Percentiles rank a stretch among this genome's conserved stretches.
Evolutionary conservation across 1,140 invertebrate species (phyloP).

Genomic region (Meloidogyne floridensis): DNA sequence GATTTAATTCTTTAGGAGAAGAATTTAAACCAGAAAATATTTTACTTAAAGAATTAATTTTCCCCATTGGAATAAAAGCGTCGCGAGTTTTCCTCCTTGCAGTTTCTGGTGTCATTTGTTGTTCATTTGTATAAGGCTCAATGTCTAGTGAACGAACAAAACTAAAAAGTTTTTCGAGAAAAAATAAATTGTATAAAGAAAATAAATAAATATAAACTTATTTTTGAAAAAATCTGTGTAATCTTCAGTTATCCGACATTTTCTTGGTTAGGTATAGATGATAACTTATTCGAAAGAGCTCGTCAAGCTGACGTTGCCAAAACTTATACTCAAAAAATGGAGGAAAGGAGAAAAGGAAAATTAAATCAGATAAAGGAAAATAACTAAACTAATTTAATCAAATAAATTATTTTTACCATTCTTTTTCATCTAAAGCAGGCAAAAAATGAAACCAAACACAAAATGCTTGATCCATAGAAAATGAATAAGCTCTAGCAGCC

Average conservation of each 20-base stretch:
- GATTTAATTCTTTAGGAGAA: conserved; percentile 4
- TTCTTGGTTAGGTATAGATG: too few relatives aligned
- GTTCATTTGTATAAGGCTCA: conserved; percentile 40
- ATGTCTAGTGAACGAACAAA: conserved; percentile 59
- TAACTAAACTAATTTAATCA: conserved; percentile 19
- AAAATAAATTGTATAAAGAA: conserved; percentile 2
- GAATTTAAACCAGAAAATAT: not conserved
- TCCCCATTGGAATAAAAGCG: conserved; percentile 19
- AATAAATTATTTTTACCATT: conserved; percentile 49
- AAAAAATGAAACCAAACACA: conserved; percentile 65
- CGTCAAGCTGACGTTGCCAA: too few relatives aligned
- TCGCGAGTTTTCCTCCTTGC: conserved; percentile 7
- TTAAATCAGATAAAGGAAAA: not conserved
- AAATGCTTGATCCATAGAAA: conserved; percentile 67
- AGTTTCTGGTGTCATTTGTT: conserved; percentile 19
- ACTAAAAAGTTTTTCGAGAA: conserved; percentile 32
- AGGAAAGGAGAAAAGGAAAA: too few relatives aligned
- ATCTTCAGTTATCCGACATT: too few relatives aligned
- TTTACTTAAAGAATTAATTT: conserved; percentile 11
- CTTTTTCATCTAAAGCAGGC: conserved; percentile 58
- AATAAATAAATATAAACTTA: not conserved
- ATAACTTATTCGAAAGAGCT: too few relatives aligned
- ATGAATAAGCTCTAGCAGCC: conserved; percentile 92
- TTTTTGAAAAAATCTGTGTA: too few relatives aligned
- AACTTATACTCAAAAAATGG: too few relatives aligned